A percentile compares a stretch with the other conserved stretches of the same genome.
These are phyloP conservation scores for Drosophila sproati DNA, from an alignment of 1,140 invertebrate species.

Conservation along the genomic window DNA sequence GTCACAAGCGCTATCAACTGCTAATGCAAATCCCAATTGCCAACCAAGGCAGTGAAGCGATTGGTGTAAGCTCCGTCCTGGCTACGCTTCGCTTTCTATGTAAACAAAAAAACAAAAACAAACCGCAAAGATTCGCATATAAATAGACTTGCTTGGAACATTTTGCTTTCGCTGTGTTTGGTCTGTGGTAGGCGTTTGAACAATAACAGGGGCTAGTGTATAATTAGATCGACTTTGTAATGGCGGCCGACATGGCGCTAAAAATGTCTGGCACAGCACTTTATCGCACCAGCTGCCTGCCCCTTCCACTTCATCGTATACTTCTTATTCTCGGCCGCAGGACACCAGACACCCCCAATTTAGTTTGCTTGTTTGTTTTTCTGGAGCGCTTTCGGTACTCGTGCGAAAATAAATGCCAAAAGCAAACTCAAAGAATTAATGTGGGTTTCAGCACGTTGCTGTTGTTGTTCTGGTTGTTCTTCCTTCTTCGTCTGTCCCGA, in stretches of 20 bases:
- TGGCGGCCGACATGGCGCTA: constrained; percentile 65
- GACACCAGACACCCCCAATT: constrained; percentile 50
- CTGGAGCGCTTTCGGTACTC: constrained; percentile 23
- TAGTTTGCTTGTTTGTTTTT: constrained; percentile 37
- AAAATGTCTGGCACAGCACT: constrained; percentile 64
- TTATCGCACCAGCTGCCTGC: constrained; percentile 44
- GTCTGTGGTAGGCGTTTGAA: constrained; percentile 22
- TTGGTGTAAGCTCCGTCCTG: constrained; percentile 31
- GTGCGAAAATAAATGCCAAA: constrained; percentile 59
- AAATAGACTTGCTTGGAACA: constrained; percentile 52
- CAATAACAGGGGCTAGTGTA: constrained; percentile 59
- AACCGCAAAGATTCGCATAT: constrained; percentile 54
- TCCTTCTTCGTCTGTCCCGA: neutral
- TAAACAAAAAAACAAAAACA: constrained; percentile 40
- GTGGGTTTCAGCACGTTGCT: constrained; percentile 31
- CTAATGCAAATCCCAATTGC: constrained; percentile 53
- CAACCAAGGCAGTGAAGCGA: constrained; percentile 35
- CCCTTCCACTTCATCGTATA: neutral
- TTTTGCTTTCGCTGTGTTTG: constrained; percentile 21
- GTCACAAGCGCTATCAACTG: constrained; percentile 26
- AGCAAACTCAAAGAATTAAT: constrained; percentile 58
- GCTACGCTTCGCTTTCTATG: constrained; percentile 7
- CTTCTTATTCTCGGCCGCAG: constrained; percentile 19
- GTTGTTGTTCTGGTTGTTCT: constrained; percentile 9
- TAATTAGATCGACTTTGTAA: constrained; percentile 70